Conservation (phyloP, 2,888 invertebrate genomes). For the Clunio marinus region DNA sequence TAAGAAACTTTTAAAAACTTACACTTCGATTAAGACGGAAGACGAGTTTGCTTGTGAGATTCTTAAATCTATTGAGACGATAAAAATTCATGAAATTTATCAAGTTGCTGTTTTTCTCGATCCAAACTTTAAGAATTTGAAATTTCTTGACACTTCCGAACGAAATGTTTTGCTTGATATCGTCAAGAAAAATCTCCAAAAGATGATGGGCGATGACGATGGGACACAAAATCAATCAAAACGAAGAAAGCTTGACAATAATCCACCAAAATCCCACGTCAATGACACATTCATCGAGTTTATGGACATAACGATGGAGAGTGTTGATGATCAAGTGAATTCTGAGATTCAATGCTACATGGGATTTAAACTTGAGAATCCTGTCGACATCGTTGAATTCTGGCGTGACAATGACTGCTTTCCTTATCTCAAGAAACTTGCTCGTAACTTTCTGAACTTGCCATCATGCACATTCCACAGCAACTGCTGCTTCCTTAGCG, state of each 20-base stretch:
- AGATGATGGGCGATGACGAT: constrained; percentile 15
- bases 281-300: constrained; percentile 37
- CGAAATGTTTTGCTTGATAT: constrained; percentile 29
- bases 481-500: constrained; percentile 28
- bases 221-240: not conserved
- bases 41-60: not conserved
- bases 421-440: constrained; percentile 30
- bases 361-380: constrained; percentile 33
- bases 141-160: constrained; percentile 40
- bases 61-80: constrained; percentile 1
- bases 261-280: constrained; percentile 1
- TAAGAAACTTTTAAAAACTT: constrained; percentile 40
- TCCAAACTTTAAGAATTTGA: constrained; percentile 41
- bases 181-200: constrained; percentile 27
- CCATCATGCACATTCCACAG: constrained; percentile 37
- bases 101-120: constrained; percentile 40
- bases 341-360: constrained; percentile 37
- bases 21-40: not conserved
- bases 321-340: constrained; percentile 28
- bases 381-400: constrained; percentile 26
- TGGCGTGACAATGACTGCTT: constrained; percentile 30
- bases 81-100: constrained; percentile 39
- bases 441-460: constrained; percentile 23
- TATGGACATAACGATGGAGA: constrained; percentile 36
- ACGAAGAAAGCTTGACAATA: not conserved